A percentile compares a stretch with the other conserved stretches of the same genome.
These are phyloP conservation scores for Meandrusa payeni DNA, from an alignment of 2,888 invertebrate genomes.

Conservation along the genomic window DNA sequence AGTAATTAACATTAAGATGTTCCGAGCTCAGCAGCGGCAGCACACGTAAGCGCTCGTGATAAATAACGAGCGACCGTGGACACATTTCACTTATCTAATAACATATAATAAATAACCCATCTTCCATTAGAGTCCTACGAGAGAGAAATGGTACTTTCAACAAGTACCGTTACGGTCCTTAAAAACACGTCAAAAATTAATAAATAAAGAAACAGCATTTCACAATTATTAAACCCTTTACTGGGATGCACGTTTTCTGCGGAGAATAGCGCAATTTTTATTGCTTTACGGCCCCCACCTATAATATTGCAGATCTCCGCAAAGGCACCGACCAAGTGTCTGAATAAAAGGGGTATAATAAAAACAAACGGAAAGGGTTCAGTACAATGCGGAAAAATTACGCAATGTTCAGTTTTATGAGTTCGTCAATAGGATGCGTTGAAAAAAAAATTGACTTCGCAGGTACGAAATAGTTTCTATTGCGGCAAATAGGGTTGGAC, in stretches of 20 bases:
- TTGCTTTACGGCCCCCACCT: slow-evolving; percentile 62
- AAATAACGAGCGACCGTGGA: slow-evolving; percentile 43
- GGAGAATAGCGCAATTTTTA: slow-evolving; percentile 74
- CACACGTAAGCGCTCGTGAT: slow-evolving; percentile 34
- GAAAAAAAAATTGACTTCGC: slow-evolving; percentile 63
- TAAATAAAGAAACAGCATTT: slow-evolving; percentile 62
- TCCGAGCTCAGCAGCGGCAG: slow-evolving; percentile 32
- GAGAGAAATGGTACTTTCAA: slow-evolving; percentile 53
- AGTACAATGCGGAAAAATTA: slow-evolving; percentile 76
- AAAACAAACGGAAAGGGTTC: slow-evolving; percentile 80
- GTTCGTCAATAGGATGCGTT: slow-evolving; percentile 37
- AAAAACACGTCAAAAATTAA: slow-evolving; percentile 36
- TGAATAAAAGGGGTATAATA: slow-evolving; percentile 66
- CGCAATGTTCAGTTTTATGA: slow-evolving; percentile 71
- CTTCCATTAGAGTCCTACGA: slow-evolving; percentile 50
- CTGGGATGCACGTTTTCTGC: slow-evolving; percentile 61
- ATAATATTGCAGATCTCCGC: slow-evolving; percentile 68
- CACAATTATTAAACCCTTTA: slow-evolving; percentile 70
- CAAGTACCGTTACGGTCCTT: slow-evolving; percentile 65
- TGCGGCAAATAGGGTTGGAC: slow-evolving; percentile 42
- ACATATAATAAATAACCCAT: slow-evolving; percentile 35
- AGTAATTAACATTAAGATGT: slow-evolving; percentile 38
- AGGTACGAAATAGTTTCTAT: slow-evolving; percentile 63
- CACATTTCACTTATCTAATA: slow-evolving; percentile 57
- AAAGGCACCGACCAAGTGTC: slow-evolving; percentile 66